Evolutionary conservation across 2,113 vertebrate species (phyloP).

Genomic region (Heteronetta atricapilla): DNA sequence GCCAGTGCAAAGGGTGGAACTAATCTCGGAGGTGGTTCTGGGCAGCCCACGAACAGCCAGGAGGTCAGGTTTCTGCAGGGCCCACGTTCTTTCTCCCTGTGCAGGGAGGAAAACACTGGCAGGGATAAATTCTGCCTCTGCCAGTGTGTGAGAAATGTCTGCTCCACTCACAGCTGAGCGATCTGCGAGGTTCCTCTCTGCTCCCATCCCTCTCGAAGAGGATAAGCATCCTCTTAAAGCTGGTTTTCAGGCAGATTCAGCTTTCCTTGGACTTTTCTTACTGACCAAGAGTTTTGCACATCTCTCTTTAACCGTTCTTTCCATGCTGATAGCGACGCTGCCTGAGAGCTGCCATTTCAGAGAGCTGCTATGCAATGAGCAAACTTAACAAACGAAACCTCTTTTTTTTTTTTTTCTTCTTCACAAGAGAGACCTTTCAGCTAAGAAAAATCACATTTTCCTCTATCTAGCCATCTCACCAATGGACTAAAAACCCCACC

Average conservation of each 20-base stretch:
- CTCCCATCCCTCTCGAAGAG: not conserved
- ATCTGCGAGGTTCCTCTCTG: not conserved
- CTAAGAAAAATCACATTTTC: not conserved
- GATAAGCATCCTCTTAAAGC: not conserved
- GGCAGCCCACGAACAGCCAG: not conserved
- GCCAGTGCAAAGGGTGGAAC: not conserved
- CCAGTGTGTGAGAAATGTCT: not conserved
- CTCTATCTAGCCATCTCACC: not conserved
- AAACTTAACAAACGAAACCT: not conserved
- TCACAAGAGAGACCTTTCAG: not conserved
- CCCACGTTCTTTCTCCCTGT: not conserved
- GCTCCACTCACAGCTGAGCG: not conserved
- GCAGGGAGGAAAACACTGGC: not conserved
- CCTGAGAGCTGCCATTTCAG: not conserved
- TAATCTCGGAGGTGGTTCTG: not conserved
- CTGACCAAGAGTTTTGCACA: not conserved
- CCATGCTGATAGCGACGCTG: not conserved
- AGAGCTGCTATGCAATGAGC: not conserved
- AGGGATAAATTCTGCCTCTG: not conserved
- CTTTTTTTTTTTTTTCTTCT: rapidly evolving
- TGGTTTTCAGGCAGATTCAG: not conserved
- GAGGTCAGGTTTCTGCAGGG: not conserved
- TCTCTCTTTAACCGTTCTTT: not conserved
- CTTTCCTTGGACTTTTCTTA: not conserved
- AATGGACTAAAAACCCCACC: not conserved